Base-by-base conservation (phyloP, 2,888 invertebrate species). In the Machimus rusticus region DNA sequence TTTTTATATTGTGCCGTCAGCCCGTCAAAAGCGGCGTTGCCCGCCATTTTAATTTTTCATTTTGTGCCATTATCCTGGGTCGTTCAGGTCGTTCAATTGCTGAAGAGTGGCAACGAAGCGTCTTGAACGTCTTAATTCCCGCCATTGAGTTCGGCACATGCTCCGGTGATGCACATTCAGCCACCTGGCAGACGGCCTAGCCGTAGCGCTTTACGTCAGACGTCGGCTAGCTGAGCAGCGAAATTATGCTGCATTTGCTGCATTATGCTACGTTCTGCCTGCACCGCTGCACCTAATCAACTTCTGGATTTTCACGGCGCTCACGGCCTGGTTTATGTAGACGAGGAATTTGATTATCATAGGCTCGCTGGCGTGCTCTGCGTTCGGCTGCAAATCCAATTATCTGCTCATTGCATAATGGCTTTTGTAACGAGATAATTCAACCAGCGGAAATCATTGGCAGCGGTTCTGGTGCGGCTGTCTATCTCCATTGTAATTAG, bases 351-450 rank as follows among this genome's bases (percentile, higher is more conserved):
- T 37, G 66, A 82, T 82, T 82, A 37, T 66, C 28, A 66, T 66
- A 66, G 19, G 19, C 82, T 82, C 51, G 5, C 46, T 43, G 57
- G 57, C 57, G 31, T 43, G 16, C 31, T 74, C 85, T 74, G 74
- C 85, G 74, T 85, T 74, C 23, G 43, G 46, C 28, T 85, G 74
- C 85, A 85, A 74, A 85, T 85, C 85, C 85, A 85, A 85, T 85
- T 85, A 43, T 85, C 39, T 12, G 28, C 46, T 19, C 37, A 74
- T 85, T 85, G 85, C 85, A 85, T 85, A 85, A 85, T 74, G 28
- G 43, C 16, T 74, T 85, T 74, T 74, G 82, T 82, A 82, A 82
- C 82, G 57, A 82, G 57, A 82, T 82, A 82, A 82, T 82, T 82
- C 37, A 34, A 37, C 19, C 66, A 39, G 19, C 57, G 57, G 46